Evolutionary conservation across 2,113 vertebrate species (phyloP), one percentile per base, ranked within the genome.

Genomic region (Sitta europaea): DNA sequence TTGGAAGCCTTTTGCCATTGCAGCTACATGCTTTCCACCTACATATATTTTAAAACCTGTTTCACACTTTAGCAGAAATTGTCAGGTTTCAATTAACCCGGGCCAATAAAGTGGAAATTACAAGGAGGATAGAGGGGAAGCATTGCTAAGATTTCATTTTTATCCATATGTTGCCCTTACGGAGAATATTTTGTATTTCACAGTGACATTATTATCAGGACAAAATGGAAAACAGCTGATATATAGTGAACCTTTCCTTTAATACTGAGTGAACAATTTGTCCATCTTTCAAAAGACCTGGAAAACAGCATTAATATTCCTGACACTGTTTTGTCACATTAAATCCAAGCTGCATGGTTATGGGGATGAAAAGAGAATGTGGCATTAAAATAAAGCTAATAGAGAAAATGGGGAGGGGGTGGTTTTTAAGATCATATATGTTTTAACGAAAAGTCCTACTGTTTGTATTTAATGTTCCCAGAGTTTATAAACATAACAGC

Each of bases 61-160:
- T 76, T 79, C n/a, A 16, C 11, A 14, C 48, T 63, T 74, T 9
- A 71, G 8, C 48, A 71, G 24, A 78, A 77, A 29, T 48, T 0
- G 68, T 14, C 70, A 70, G 50, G 47, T 68, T 73, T 85, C 25
- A 29, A 6, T 82, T 81, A 79, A 54, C 8, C 2, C 4, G 40
- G 22, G 28, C 35, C 51, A 80, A 70, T 38, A 27, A 72, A 12
- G 31, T 17, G 2, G 28, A 20, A 50, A 33, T 14, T 76, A 8
- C 1, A 10, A 53, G 14, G 3, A 24, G 3, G 4, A 10, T 3
- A 4, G 21, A 12, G 13, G 25, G 9, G 10, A 45, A 51, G 6
- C 43, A 67, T 38, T 50, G 29, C 21, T 42, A n/a, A 68, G 9
- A 71, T 19, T 62, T 48, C 27, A 36, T 36, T 76, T 93, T 63